These are phyloP conservation scores for Psilopsiagon aurifrons DNA, from an alignment of 2,113 vertebrate species.

Conservation along the genomic window DNA sequence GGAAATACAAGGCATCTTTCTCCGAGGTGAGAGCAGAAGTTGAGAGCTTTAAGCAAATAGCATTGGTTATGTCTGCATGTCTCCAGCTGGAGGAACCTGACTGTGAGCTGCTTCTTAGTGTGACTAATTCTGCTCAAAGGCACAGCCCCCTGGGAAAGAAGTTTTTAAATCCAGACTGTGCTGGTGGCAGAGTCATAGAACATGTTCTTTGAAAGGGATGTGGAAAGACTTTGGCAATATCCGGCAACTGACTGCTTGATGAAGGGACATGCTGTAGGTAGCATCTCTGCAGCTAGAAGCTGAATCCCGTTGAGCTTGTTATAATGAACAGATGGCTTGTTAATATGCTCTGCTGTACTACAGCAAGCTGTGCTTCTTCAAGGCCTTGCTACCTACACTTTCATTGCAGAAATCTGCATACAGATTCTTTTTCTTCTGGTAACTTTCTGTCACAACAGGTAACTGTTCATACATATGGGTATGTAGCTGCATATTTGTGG, in stretches of 20 bases:
- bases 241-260: slow-evolving; percentile 21
- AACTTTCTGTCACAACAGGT: neutral
- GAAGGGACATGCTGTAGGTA: slow-evolving; percentile 40
- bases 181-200: neutral
- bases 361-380: neutral
- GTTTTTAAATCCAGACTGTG: neutral
- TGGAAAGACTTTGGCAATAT: slow-evolving; percentile 45
- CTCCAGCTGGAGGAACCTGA: slow-evolving; percentile 23
- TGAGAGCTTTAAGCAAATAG: neutral
- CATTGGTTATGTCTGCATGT: neutral
- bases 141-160: slow-evolving; percentile 11
- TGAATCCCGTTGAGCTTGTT: slow-evolving; percentile 56
- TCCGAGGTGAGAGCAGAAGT: neutral
- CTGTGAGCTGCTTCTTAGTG: neutral
- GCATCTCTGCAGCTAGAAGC: slow-evolving; percentile 38
- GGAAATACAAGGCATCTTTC: neutral
- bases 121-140: slow-evolving; percentile 46
- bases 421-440: neutral
- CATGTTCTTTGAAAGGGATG: neutral
- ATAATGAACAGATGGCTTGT: slow-evolving; percentile 51
- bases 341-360: slow-evolving; percentile 27
- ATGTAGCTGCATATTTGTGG: neutral
- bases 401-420: neutral
- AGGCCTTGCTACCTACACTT: neutral
- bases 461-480: neutral